Evolutionary conservation across 2,888 invertebrate species (phyloP), one percentile per base, ranked within the genome.

Genomic region (Stomorhina lunata): DNA sequence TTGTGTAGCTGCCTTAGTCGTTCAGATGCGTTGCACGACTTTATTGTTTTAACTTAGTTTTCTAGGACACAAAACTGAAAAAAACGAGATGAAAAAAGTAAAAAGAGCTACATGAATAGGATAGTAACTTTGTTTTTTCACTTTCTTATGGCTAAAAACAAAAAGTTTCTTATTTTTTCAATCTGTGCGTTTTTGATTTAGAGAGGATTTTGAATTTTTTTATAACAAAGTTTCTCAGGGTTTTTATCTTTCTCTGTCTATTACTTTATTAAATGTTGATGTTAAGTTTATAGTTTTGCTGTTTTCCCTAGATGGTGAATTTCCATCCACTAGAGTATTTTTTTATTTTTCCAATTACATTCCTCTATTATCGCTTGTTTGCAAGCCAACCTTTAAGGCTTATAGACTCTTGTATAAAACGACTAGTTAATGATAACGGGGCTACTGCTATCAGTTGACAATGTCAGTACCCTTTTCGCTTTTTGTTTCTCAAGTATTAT

Each of bases 221-320:
- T 48, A 17, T 6, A 6, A 12, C 10, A 4, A 57, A 79, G 27
- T 61, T 80, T 53, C n/a, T 76, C 22, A 22, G n/a, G 37, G 34
- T 55, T 75, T 57, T 69, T 71, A 50, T 76, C 61, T 75, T 12
- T 29, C 45, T 72, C 65, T 66, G 43, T 79, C 72, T 57, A 68
- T 61, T 72, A 63, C 72, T 66, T 55, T 71, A 66, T 83, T 71
- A 80, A 76, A 71, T 76, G 76, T 79, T 53, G 59, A 71, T 75
- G 59, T 72, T 50, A 55, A 61, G 45, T 80, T 79, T 69, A 48
- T 83, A 66, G 66, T 68, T 71, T 66, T 75, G n/a, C 59, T 63
- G 25, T 65, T 53, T 69, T 59, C 27, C 29, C 15, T 71, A 25
- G 34, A 22, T 25, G 25, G 34, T 7, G 34, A 27, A 69, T 45